A percentile compares a stretch with the other conserved stretches of the same genome.
Conservation (phyloP, 2,888 invertebrate genomes). For the Gonocerus acuteangulatus region DNA sequence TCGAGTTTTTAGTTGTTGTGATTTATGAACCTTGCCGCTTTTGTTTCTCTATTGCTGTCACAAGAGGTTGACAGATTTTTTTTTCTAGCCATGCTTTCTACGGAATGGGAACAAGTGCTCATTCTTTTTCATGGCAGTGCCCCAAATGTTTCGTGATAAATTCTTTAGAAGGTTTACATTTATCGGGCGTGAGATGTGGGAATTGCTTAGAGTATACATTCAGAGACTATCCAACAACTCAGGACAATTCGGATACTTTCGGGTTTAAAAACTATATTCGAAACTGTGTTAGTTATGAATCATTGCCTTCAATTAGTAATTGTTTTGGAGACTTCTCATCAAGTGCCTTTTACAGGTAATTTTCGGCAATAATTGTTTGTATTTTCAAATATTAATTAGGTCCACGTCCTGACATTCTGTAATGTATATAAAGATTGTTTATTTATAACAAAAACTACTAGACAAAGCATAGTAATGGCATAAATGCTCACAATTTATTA, state of each 20-base stretch:
- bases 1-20: not conserved
- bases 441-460: not conserved
- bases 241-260: not conserved
- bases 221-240: not conserved
- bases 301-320: not conserved
- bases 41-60: not conserved
- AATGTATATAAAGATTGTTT: not conserved
- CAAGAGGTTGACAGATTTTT: not conserved
- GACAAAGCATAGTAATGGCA: not conserved
- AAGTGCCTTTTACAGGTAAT: not conserved
- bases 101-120: not conserved
- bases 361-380: not conserved
- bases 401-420: not conserved
- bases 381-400: not conserved
- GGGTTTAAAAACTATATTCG: not conserved
- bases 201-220: not conserved
- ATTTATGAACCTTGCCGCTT: not conserved
- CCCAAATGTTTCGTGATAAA: not conserved
- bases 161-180: not conserved
- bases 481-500: too few species aligned
- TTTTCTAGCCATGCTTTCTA: not conserved
- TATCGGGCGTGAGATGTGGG: not conserved
- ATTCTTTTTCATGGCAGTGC: not conserved
- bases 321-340: not conserved
- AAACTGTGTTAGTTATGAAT: not conserved